These are phyloP conservation scores for Notarius lentiginosus DNA, from an alignment of 2,113 vertebrate species.

Conservation along the genomic window DNA sequence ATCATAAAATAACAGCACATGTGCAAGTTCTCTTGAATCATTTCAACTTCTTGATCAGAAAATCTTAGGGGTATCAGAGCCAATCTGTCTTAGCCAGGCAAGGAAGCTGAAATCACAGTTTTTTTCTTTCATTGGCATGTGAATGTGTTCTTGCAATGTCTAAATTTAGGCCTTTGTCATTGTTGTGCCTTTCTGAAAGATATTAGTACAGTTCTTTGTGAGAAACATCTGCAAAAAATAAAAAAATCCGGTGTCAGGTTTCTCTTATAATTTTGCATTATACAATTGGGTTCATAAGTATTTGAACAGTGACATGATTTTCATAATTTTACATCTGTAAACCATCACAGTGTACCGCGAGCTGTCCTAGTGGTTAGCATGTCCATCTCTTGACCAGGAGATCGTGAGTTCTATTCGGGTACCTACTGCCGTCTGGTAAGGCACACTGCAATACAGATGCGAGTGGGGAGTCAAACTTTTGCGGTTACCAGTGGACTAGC, in stretches of 20 bases:
- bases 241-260: not conserved
- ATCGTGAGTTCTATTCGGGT: no score
- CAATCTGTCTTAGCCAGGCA: constrained; percentile 22
- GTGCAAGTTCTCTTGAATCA: constrained; percentile 25
- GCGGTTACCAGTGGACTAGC: no score
- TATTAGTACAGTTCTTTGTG: no score
- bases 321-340: not conserved
- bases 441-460: no score
- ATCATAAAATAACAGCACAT: constrained; percentile 25
- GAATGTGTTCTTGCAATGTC: not conserved
- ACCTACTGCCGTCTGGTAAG: no score
- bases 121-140: not conserved
- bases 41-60: constrained; percentile 32
- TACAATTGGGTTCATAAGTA: not conserved
- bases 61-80: constrained; percentile 17
- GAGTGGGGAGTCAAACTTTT: no score
- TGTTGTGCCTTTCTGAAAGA: not conserved
- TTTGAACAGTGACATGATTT: not conserved
- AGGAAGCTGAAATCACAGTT: constrained; percentile 6
- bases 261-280: not conserved
- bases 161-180: not conserved
- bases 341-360: not conserved
- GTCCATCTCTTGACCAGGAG: no score
- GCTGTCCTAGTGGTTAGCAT: no score
- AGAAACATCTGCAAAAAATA: not conserved